Evolutionary conservation across 1,140 invertebrate genomes (phyloP).

Genomic region (Apis florea): DNA sequence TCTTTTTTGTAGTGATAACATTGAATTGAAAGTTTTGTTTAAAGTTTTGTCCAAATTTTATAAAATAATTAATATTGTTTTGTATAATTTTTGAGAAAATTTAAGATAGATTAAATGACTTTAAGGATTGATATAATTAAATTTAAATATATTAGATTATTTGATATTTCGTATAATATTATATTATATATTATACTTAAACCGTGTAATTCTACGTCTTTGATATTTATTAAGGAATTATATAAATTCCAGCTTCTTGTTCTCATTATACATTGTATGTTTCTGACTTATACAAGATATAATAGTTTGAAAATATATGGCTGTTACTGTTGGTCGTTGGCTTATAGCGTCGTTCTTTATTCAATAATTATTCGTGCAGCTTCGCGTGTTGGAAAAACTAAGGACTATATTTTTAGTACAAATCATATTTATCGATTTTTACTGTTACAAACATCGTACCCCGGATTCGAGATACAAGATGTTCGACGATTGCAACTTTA

Average conservation of each 20-base stretch:
- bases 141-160: background rate
- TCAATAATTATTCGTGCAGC: slow-evolving; percentile 20
- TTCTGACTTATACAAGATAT: background rate
- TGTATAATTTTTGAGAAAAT: too few relatives aligned
- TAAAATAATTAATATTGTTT: too few relatives aligned
- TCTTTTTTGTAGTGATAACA: too few relatives aligned
- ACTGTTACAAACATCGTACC: background rate
- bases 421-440: slow-evolving; percentile 18
- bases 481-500: background rate
- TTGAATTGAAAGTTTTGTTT: too few relatives aligned
- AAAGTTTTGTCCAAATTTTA: too few relatives aligned
- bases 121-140: too few relatives aligned
- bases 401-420: slow-evolving; percentile 27
- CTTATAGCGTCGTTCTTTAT: slow-evolving; percentile 5
- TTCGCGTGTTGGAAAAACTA: slow-evolving; percentile 19
- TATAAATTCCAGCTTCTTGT: background rate
- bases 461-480: background rate
- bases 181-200: background rate
- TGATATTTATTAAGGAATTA: background rate
- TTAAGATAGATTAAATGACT: too few relatives aligned
- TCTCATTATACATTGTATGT: background rate
- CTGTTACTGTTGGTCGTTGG: too few relatives aligned
- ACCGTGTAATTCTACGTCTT: background rate
- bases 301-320: slow-evolving; percentile 16
- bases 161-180: background rate